Evolutionary conservation across 1,140 invertebrate genomes (phyloP).

Genomic region (Scaptodrosophila lebanonensis): DNA sequence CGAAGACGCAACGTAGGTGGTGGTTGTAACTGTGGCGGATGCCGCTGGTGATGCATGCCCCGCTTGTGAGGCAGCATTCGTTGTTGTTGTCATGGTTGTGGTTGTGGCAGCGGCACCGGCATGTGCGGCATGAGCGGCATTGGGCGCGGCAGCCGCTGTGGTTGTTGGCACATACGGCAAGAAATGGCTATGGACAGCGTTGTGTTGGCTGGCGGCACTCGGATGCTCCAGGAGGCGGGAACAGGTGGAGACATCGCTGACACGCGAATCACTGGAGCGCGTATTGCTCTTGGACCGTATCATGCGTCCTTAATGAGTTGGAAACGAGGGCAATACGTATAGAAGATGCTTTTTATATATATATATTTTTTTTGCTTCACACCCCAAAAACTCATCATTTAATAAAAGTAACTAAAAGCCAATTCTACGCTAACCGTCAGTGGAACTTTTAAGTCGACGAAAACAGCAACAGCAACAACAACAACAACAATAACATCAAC

Average conservation of each 20-base stretch:
- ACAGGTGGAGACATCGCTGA: constrained; percentile 74
- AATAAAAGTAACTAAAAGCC: too few relatives aligned
- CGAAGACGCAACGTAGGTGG: constrained; percentile 51
- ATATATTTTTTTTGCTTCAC: constrained; percentile 19
- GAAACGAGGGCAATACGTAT: not conserved
- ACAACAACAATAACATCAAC: constrained; percentile 6
- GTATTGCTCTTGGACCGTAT: constrained; percentile 76
- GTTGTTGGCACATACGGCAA: constrained; percentile 68
- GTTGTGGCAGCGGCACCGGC: constrained; percentile 13
- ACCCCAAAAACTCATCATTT: too few relatives aligned
- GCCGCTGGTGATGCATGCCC: constrained; percentile 26
- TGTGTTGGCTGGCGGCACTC: constrained; percentile 64
- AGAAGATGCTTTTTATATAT: constrained; percentile 10
- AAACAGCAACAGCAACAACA: constrained; percentile 9
- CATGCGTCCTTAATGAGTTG: constrained; percentile 64
- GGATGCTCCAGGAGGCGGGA: constrained; percentile 72
- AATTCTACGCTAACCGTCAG: too few relatives aligned
- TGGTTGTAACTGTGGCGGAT: constrained; percentile 36
- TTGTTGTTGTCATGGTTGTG: constrained; percentile 25
- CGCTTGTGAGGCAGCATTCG: constrained; percentile 42
- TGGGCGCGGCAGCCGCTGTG: constrained; percentile 23
- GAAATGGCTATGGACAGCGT: constrained; percentile 59
- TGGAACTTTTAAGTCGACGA: constrained; percentile 41
- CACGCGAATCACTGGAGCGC: constrained; percentile 72
- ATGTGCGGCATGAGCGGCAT: constrained; percentile 6